phyloP scores from a whole-genome alignment of 92 coral and sea anemone species.

The Epizoanthus scotinus region DNA sequence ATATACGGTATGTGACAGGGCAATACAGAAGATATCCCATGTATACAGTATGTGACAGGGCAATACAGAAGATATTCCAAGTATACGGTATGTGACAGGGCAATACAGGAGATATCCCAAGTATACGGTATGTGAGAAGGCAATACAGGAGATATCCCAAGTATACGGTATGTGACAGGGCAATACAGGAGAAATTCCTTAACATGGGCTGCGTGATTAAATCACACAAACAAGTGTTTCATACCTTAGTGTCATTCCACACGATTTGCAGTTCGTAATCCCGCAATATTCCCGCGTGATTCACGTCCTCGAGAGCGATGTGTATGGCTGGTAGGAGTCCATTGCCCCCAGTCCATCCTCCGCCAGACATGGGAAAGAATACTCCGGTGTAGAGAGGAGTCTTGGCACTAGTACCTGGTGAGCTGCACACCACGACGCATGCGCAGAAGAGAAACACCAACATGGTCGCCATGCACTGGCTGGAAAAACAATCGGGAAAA shows the following conservation, averaged over 20 bases:
- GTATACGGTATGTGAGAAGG: too few relatives aligned
- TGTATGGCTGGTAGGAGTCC: constrained; percentile 83
- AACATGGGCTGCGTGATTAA: background rate
- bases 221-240: background rate
- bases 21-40: too few relatives aligned
- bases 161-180: too few relatives aligned
- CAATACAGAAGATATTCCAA: too few relatives aligned
- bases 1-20: too few relatives aligned
- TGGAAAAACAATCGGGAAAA: background rate
- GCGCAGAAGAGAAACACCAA: constrained; percentile 13
- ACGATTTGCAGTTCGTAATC: constrained; percentile 71
- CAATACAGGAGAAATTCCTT: too few relatives aligned
- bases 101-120: too few relatives aligned
- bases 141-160: too few relatives aligned
- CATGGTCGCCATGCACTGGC: background rate
- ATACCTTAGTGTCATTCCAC: constrained; percentile 86
- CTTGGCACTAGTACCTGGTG: constrained; percentile 42
- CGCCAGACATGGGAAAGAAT: constrained; percentile 79
- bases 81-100: too few relatives aligned
- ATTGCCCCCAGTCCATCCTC: constrained; percentile 82
- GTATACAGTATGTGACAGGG: too few relatives aligned
- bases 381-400: constrained; percentile 77
- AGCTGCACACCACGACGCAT: constrained; percentile 3
- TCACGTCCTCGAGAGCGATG: constrained; percentile 78
- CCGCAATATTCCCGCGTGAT: constrained; percentile 55